phyloP scores from a whole-genome alignment of 2,113 vertebrate species.

The Bubalus kerabau region DNA sequence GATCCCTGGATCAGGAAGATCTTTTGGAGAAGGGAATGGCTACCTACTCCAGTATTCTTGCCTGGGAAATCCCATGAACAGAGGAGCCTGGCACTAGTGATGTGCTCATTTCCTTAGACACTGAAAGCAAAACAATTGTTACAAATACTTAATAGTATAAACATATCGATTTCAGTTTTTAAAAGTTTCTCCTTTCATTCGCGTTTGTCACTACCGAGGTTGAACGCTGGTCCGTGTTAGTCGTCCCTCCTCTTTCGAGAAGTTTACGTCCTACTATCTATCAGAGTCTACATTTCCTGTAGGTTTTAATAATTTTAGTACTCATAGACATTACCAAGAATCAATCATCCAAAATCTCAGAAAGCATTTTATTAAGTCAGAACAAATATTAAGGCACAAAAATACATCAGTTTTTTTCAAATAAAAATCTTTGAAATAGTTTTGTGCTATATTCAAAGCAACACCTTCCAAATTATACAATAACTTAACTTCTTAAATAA shows the following conservation, averaged over 20 bases:
- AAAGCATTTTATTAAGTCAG: constrained; percentile 65
- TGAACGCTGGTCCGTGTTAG: not conserved
- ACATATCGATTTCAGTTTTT: not conserved
- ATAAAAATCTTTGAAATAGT: constrained; percentile 43
- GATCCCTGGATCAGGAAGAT: not conserved
- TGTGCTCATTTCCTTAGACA: not conserved
- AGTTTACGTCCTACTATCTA: not conserved
- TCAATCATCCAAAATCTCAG: constrained; percentile 29
- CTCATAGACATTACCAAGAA: not conserved
- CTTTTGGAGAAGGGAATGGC: not conserved
- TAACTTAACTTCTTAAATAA: constrained; percentile 61
- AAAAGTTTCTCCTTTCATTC: not conserved
- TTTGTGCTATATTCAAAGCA: constrained; percentile 35
- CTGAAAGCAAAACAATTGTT: not conserved
- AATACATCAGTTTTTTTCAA: constrained; percentile 59
- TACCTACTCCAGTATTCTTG: not conserved
- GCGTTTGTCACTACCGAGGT: not conserved
- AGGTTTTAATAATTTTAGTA: not conserved
- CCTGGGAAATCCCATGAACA: not conserved
- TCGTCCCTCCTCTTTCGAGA: not conserved
- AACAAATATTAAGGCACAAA: constrained; percentile 72
- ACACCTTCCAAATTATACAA: constrained; percentile 46
- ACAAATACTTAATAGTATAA: not conserved
- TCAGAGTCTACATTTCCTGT: not conserved
- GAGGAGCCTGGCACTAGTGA: not conserved